Conservation (phyloP, 2,797 vertebrate species). For the Paratrypauchen microcephalus region DNA sequence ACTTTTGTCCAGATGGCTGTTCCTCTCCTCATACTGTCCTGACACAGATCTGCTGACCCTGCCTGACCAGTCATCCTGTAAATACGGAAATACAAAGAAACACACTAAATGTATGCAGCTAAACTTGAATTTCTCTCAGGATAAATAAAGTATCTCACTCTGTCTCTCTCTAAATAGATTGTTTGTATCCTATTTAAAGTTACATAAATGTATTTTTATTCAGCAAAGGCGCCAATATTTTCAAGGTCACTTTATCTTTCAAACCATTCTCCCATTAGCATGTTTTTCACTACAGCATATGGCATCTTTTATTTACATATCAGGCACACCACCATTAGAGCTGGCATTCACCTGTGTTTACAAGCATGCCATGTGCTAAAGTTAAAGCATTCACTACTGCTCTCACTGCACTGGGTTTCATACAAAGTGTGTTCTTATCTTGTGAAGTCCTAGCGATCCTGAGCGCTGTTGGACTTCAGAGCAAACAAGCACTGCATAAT, state of each 20-base stretch:
- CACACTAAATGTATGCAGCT: too few species aligned
- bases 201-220: neutral
- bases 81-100: too few species aligned
- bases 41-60: too few species aligned
- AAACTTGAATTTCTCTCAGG: too few species aligned
- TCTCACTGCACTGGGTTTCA: neutral
- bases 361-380: neutral
- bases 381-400: neutral
- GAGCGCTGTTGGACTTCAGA: slow-evolving; percentile 33
- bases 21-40: too few species aligned
- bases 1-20: too few species aligned
- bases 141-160: too few species aligned
- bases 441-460: slow-evolving; percentile 36
- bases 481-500: slow-evolving; percentile 58
- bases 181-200: too few species aligned
- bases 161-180: too few species aligned
- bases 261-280: neutral
- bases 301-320: neutral
- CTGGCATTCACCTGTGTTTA: neutral
- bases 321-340: neutral
- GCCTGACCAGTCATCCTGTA: too few species aligned
- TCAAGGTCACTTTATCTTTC: neutral
- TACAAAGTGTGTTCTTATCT: slow-evolving; percentile 50
- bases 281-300: neutral
- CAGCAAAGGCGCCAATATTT: neutral